These are phyloP conservation scores for Montipora foliosa DNA, from an alignment of 64 coral and sea anemone species.

Conservation along the genomic window DNA sequence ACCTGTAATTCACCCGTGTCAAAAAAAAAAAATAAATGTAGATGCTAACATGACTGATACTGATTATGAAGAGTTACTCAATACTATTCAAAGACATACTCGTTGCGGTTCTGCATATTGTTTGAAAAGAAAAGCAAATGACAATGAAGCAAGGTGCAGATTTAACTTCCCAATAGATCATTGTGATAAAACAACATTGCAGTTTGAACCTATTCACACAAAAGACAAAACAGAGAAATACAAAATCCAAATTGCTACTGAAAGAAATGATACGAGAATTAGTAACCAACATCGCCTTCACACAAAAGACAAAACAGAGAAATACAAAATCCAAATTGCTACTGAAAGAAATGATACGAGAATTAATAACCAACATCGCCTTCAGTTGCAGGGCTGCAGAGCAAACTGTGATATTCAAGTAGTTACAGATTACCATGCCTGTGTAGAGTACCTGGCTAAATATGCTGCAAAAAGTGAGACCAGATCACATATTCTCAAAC, in stretches of 20 bases:
- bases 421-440: slow-evolving; percentile 60
- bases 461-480: slow-evolving; percentile 54
- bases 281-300: slow-evolving; percentile 59
- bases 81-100: slow-evolving; percentile 53
- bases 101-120: slow-evolving; percentile 49
- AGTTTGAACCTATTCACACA: slow-evolving; percentile 67
- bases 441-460: slow-evolving; percentile 56
- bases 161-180: slow-evolving; percentile 70
- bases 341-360: slow-evolving; percentile 70
- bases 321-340: slow-evolving; percentile 67
- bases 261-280: slow-evolving; percentile 57
- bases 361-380: slow-evolving; percentile 54
- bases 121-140: slow-evolving; percentile 28
- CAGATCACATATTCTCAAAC: slow-evolving; percentile 56
- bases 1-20: slow-evolving; percentile 45
- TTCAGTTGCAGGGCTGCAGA: slow-evolving; percentile 48
- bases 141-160: slow-evolving; percentile 48
- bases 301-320: slow-evolving; percentile 67
- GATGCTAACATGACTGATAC: slow-evolving; percentile 2
- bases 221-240: slow-evolving; percentile 73
- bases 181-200: slow-evolving; percentile 51
- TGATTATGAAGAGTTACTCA: slow-evolving; percentile 48
- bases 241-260: slow-evolving; percentile 64
- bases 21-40: slow-evolving; percentile 25
- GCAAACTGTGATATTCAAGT: slow-evolving; percentile 75